Evolutionary conservation across 2,797 vertebrate genomes (phyloP).

Genomic region (Avahi laniger): DNA sequence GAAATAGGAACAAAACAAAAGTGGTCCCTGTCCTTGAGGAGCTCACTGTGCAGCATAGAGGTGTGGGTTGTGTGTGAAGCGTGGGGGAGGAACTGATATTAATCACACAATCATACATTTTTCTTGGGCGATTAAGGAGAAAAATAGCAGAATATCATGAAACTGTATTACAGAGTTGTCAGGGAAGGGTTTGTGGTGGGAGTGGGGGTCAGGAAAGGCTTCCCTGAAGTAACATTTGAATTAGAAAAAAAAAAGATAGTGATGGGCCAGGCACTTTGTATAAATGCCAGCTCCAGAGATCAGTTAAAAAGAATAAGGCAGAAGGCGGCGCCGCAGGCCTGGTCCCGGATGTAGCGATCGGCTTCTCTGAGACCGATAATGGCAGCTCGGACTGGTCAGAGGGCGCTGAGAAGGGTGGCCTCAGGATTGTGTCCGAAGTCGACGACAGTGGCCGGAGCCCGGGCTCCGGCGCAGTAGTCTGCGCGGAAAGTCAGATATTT

Average conservation of each 20-base stretch:
- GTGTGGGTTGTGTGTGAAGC: background rate
- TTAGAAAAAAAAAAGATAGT: background rate
- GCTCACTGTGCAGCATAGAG: background rate
- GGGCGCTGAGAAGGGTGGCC: background rate
- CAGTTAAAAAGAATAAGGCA: slow-evolving; percentile 29
- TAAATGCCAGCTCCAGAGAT: background rate
- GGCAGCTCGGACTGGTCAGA: slow-evolving; percentile 58
- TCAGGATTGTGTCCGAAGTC: slow-evolving; percentile 26
- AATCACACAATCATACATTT: slow-evolving; percentile 22
- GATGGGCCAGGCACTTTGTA: background rate
- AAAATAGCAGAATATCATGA: slow-evolving; percentile 20
- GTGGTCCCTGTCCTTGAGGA: background rate
- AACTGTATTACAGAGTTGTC: background rate
- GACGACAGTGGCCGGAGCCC: background rate
- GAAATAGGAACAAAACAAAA: slow-evolving; percentile 4
- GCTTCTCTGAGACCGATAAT: background rate
- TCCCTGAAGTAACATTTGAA: background rate
- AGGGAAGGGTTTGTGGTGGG: background rate
- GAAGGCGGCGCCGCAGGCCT: slow-evolving; percentile 8
- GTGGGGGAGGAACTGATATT: background rate
- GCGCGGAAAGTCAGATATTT: slow-evolving; percentile 86
- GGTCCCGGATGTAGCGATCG: background rate
- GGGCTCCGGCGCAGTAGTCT: background rate
- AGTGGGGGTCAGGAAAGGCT: background rate
- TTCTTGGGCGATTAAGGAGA: background rate